A percentile compares a stretch with the other conserved stretches of the same genome.
phyloP scores from a whole-genome alignment of 1,140 invertebrate species.

The Ceratitis capitata region DNA sequence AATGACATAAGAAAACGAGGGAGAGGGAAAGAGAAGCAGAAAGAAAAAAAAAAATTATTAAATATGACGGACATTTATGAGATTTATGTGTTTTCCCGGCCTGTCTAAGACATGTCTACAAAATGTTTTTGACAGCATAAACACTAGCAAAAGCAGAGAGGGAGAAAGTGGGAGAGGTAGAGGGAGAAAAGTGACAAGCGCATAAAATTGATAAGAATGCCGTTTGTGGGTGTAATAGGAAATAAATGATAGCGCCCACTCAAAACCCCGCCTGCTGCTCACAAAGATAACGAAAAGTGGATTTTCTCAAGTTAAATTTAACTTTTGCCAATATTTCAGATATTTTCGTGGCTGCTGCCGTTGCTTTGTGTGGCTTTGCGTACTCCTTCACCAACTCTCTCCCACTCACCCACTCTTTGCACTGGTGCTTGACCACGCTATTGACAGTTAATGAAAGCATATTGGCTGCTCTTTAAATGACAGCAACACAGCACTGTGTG shows the following conservation, averaged over 20 bases:
- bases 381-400: neutral
- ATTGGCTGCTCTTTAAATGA: neutral
- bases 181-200: neutral
- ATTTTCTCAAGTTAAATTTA: constrained; percentile 1
- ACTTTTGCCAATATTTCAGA: neutral
- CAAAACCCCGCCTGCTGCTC: neutral
- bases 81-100: constrained; percentile 46
- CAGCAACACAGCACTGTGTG: neutral
- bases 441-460: neutral
- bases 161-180: neutral
- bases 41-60: constrained; percentile 38
- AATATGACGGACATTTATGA: constrained; percentile 62
- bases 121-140: neutral
- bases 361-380: neutral
- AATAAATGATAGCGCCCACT: neutral
- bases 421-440: neutral
- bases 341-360: neutral
- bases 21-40: too few relatives aligned
- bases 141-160: neutral
- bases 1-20: too few relatives aligned
- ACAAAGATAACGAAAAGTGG: neutral
- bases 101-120: neutral
- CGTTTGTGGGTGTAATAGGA: neutral
- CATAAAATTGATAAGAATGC: constrained; percentile 28
- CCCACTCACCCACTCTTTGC: neutral